phyloP scores from a whole-genome alignment of 2,797 vertebrate genomes.

The Stomatorhinus walkeri region DNA sequence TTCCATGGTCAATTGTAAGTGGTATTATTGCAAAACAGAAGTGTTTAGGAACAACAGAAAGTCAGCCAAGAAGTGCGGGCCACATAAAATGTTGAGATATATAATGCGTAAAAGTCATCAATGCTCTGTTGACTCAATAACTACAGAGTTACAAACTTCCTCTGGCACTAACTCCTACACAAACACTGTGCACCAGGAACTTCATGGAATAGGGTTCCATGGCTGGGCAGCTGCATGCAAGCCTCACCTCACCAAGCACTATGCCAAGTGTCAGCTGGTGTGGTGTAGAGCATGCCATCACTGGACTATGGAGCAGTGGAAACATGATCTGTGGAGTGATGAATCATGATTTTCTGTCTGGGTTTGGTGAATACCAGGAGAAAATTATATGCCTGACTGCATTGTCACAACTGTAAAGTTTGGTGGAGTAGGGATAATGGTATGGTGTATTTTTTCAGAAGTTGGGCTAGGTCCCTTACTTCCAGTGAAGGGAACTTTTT shows the following conservation, averaged over 20 bases:
- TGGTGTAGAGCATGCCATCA: not conserved
- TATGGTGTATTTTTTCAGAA: no score
- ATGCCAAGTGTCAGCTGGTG: not conserved
- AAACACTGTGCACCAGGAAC: not conserved
- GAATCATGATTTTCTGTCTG: not conserved
- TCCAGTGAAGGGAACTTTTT: not conserved
- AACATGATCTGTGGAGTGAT: not conserved
- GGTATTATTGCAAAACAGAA: not conserved
- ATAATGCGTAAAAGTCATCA: not conserved
- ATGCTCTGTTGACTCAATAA: not conserved
- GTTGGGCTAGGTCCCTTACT: not conserved
- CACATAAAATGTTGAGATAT: not conserved
- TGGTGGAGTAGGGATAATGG: no score
- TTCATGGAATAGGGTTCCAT: not conserved
- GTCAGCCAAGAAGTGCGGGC: not conserved
- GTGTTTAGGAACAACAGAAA: not conserved
- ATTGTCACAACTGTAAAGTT: no score
- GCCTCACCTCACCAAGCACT: not conserved
- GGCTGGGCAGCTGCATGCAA: not conserved
- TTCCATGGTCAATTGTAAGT: not conserved
- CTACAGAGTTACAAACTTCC: not conserved
- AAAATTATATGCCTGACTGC: not conserved
- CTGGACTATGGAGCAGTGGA: not conserved
- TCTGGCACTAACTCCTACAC: not conserved
- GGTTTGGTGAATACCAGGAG: not conserved